These are phyloP conservation scores for Netelia melanura DNA, from an alignment of 2,888 invertebrate species.

Conservation along the genomic window DNA sequence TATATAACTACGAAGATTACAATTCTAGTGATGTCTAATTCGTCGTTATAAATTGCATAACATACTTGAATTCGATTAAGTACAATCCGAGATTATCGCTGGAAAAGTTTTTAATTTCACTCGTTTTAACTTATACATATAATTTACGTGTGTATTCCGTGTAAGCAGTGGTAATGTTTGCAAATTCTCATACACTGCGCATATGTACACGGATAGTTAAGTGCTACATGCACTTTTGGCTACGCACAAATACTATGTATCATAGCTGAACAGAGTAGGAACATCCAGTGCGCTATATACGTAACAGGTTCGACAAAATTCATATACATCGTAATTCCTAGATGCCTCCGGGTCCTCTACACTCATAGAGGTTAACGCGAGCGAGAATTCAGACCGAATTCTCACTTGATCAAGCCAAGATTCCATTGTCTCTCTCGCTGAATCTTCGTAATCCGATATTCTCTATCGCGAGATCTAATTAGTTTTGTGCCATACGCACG, in stretches of 20 bases:
- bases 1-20: too few species aligned
- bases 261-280: not conserved
- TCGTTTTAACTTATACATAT: not conserved
- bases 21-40: too few species aligned
- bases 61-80: too few species aligned
- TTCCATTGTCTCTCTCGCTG: constrained; percentile 45
- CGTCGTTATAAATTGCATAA: too few species aligned
- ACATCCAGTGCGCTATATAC: not conserved
- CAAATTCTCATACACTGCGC: constrained; percentile 20
- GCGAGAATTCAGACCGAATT: constrained; percentile 28
- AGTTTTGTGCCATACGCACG: constrained; percentile 14
- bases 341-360: not conserved
- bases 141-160: not conserved
- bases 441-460: constrained; percentile 43
- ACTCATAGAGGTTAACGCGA: not conserved
- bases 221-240: constrained; percentile 30
- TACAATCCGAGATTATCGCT: too few species aligned
- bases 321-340: not conserved
- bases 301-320: not conserved
- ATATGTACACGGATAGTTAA: constrained; percentile 6
- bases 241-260: constrained; percentile 14
- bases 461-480: constrained; percentile 51
- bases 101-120: too few species aligned
- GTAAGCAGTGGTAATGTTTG: not conserved
- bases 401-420: constrained; percentile 52